phyloP scores from a whole-genome alignment of 1,140 invertebrate genomes.

The Anoplophora glabripennis region DNA sequence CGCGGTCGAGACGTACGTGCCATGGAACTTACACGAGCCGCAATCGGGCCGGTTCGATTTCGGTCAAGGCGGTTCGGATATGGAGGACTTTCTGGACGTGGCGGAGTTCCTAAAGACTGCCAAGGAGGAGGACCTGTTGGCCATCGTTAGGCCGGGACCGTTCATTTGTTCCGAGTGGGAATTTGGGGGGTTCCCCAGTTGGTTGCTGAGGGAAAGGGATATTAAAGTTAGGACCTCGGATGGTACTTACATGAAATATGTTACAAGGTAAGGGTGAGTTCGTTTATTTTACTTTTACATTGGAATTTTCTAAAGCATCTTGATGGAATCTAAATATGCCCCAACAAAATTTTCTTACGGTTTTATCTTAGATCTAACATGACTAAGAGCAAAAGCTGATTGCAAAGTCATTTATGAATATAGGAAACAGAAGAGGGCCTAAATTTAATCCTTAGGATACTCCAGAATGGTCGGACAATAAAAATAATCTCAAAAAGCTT shows the following conservation, averaged over 20 bases:
- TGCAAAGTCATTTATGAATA: too few relatives aligned
- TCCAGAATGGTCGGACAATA: too few relatives aligned
- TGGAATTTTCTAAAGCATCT: too few relatives aligned
- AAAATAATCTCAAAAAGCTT: too few relatives aligned
- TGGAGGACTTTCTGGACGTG: conserved; percentile 57
- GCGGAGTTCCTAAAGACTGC: conserved; percentile 75
- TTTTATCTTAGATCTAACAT: too few relatives aligned
- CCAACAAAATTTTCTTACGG: too few relatives aligned
- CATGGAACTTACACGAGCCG: conserved; percentile 90
- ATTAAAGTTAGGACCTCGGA: conserved; percentile 52
- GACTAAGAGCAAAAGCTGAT: too few relatives aligned
- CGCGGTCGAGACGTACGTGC: conserved; percentile 88
- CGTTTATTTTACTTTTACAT: background rate
- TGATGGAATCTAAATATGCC: too few relatives aligned
- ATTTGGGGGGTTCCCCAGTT: conserved; percentile 47
- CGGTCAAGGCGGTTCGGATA: conserved; percentile 75
- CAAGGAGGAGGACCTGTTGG: conserved; percentile 74
- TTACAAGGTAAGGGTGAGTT: conserved; percentile 35
- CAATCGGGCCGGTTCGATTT: conserved; percentile 57
- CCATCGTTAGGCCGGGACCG: conserved; percentile 86
- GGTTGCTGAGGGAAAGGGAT: conserved; percentile 31
- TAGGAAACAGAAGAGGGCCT: too few relatives aligned
- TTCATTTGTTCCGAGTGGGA: conserved; percentile 90
- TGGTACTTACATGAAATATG: conserved; percentile 51
- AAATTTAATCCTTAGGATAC: too few relatives aligned